phyloP scores from a whole-genome alignment of 2,113 vertebrate species.

The Macaca mulatta region DNA sequence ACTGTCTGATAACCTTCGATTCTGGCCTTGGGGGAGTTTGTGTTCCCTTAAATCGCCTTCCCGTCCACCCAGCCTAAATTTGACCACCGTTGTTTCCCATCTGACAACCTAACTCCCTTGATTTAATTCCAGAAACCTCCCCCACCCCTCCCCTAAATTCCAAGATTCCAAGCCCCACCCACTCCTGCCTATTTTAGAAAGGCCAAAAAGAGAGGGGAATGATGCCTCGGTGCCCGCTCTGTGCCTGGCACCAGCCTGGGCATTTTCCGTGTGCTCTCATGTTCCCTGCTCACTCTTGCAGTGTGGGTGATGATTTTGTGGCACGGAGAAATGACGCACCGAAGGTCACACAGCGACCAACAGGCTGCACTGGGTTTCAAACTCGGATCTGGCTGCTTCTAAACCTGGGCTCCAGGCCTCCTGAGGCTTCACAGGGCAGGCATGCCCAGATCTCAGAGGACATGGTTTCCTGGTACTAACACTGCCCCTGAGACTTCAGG shows the following conservation, averaged over 20 bases:
- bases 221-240: fast-evolving
- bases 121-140: not conserved
- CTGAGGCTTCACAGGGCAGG: not conserved
- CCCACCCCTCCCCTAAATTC: not conserved
- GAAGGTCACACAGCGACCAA: not conserved
- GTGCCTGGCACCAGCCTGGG: not conserved
- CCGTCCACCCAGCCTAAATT: not conserved
- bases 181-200: not conserved
- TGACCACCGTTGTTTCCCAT: not conserved
- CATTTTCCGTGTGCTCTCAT: fast-evolving
- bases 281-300: not conserved
- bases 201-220: not conserved
- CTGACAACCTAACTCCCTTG: not conserved
- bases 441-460: not conserved
- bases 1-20: not conserved
- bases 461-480: not conserved
- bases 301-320: no score
- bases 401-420: not conserved
- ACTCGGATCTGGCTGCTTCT: not conserved
- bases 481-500: not conserved
- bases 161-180: not conserved
- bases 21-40: not conserved
- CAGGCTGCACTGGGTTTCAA: not conserved
- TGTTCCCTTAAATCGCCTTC: not conserved
- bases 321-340: not conserved